Base-by-base conservation (phyloP, 2,113 vertebrate genomes). In the Todiramphus chloris region DNA sequence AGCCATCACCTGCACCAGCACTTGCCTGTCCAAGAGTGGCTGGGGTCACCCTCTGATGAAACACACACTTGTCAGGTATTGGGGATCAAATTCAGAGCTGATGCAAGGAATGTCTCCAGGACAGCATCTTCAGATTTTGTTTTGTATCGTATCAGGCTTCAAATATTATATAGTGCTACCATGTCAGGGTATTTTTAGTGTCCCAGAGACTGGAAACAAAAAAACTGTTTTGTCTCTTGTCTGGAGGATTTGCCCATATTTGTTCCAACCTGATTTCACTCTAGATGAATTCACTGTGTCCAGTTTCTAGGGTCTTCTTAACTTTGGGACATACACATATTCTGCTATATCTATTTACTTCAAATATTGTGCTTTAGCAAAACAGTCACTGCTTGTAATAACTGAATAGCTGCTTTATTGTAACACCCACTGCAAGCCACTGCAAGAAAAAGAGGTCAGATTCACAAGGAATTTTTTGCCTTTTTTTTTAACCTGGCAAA, bases 341-440 rank as follows among this genome's bases (percentile, higher is more conserved):
- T 79, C 74, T 90, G 35, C 78, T 89, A 2, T 18, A 53, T 75
- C 41, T 74, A 1, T 85, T 87, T 73, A 39, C 59, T 89, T 91
- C 75, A 76, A 91, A 87, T 43, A 60, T 59, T 87, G 64, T 75
- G 48, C 51, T 91, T 83, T 48, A 91, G 88, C 48, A 92, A 96
- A 97, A 95, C 91, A 93, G 92, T 63, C 75, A 30, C 41, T 88
- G 44, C 59, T 83, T 87, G 76, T 81, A 85, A 59, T 86, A 93
- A 90, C 31, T 97, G 94, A 96, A 96, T 92, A 77, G 64, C 77
- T 96, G 85, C 83, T 97, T 97, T 97, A 94, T 97, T 92, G 80
- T 84, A 50, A 51, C 93, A 91, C 81, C 67, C 84, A n/a, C 90
- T 56, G 72, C 56, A 83, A 92, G 59, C 63, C 64, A 58, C 73